Conservation (phyloP, 92 coral and sea anemone genomes). For the Palythoa caribaeorum region DNA sequence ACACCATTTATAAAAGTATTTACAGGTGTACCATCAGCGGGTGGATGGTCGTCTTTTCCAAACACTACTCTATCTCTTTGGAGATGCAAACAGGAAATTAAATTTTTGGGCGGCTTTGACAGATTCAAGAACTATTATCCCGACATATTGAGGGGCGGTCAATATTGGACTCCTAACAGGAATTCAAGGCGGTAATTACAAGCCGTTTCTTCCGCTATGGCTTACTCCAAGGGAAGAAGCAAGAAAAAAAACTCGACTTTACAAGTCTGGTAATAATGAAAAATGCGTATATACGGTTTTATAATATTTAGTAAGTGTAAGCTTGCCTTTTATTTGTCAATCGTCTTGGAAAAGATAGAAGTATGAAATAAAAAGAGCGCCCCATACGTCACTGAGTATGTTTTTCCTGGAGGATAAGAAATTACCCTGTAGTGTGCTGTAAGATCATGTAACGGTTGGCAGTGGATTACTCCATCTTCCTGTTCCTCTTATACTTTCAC, state of each 20-base stretch:
- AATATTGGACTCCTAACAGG: constrained; percentile 3
- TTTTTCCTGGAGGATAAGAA: too few relatives aligned
- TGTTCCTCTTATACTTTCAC: too few relatives aligned
- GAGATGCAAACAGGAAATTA: neutral
- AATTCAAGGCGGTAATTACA: neutral
- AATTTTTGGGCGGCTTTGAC: neutral
- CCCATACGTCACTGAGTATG: too few relatives aligned
- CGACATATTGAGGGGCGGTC: neutral
- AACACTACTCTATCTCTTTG: neutral
- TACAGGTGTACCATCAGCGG: neutral
- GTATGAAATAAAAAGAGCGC: too few relatives aligned
- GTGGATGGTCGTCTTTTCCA: neutral
- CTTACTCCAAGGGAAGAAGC: neutral
- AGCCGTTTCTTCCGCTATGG: neutral
- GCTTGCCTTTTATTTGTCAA: too few relatives aligned
- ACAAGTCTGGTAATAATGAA: neutral
- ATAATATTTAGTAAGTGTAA: too few relatives aligned
- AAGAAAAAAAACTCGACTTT: neutral
- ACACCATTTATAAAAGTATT: neutral
- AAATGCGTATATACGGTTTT: too few relatives aligned
- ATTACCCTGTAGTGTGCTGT: too few relatives aligned
- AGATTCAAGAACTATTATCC: neutral
- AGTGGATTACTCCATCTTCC: too few relatives aligned
- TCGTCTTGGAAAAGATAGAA: too few relatives aligned
- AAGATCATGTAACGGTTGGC: too few relatives aligned